Evolutionary conservation across 1,140 invertebrate species (phyloP), one percentile per base, ranked within the genome.

Genomic region (Drosophila sturtevanti): DNA sequence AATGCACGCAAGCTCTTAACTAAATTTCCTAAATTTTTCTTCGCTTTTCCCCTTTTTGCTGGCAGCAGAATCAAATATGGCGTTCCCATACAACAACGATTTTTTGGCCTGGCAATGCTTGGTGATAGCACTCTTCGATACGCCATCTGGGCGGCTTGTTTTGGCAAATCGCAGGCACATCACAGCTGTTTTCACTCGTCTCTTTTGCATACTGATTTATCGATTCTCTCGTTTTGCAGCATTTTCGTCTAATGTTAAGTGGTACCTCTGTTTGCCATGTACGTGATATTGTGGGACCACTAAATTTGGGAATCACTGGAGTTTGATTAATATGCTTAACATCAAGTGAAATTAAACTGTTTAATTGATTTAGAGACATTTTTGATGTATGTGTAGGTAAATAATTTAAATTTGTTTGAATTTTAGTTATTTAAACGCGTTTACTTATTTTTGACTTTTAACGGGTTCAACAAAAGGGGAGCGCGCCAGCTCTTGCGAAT

Each of bases 181-280:
- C 65, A 78, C 68, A 87, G 82, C 82, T 76, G 82, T 68, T 79
- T 67, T 68, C 68, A 68, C 64, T 4, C 72, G 71, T 89, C 66
- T 48, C 77, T 84, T 77, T 89, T 87, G 18, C 70, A 51, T 56
- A 73, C 76, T 77, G 44, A 67, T 86, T 87, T 89, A 87, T 87
- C 84, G 84, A 65, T 59, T 67, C 41, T 78, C 60, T 77, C 38
- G 68, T 66, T 69, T 68, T 87, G 48, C 58, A 22, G 37, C 77
- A 77, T 75, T 87, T 89, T 66, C 84, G 79, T 77, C 85, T 89
- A 89, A 89, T 89, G 68, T 80, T 68, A 68, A 84, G 85, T 31
- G 85, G 84, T 77, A 73, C 84, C 84, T 54, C 85, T 84, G 63
- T 72, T 77, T 84, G 77, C 9, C 85, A 80, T 89, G 84, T 89